A percentile compares a stretch with the other conserved stretches of the same genome.
These are phyloP conservation scores for Eristalis pertinax DNA, from an alignment of 2,888 invertebrate genomes.

Conservation along the genomic window DNA sequence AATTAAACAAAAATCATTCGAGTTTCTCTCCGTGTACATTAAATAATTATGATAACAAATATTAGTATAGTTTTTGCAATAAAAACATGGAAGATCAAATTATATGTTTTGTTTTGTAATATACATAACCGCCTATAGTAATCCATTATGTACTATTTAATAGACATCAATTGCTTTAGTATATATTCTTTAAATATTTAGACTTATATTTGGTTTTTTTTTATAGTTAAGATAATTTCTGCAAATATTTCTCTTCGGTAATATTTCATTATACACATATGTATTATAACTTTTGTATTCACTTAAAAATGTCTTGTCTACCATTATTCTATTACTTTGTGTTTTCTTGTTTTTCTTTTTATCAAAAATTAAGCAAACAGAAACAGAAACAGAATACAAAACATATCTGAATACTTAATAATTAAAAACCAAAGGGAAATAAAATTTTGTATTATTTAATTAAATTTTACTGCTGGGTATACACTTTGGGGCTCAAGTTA, in stretches of 20 bases:
- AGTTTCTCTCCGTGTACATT: constrained; percentile 27
- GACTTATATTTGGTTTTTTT: neutral
- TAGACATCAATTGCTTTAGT: constrained; percentile 64
- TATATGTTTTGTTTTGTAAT: constrained; percentile 28
- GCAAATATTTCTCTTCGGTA: constrained; percentile 48
- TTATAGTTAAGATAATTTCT: constrained; percentile 45
- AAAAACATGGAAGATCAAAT: constrained; percentile 68
- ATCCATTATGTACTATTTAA: constrained; percentile 50
- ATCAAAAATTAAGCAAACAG: constrained; percentile 18
- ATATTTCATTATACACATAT: constrained; percentile 29
- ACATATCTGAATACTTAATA: constrained; percentile 40
- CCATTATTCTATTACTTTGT: constrained; percentile 18
- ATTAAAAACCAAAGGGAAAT: neutral
- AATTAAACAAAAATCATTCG: constrained; percentile 43
- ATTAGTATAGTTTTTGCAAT: constrained; percentile 9
- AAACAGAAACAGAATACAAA: neutral
- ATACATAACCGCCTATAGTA: constrained; percentile 50
- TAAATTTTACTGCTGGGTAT: constrained; percentile 66
- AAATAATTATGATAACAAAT: constrained; percentile 1
- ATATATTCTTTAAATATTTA: constrained; percentile 15
- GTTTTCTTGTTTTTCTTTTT: constrained; percentile 23
- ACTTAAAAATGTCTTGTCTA: constrained; percentile 34
- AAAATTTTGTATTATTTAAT: neutral
- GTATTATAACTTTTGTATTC: constrained; percentile 15
- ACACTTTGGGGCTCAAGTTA: constrained; percentile 62